Base-by-base conservation (phyloP, 2,888 invertebrate genomes). In the Adelognathus sp. region DNA sequence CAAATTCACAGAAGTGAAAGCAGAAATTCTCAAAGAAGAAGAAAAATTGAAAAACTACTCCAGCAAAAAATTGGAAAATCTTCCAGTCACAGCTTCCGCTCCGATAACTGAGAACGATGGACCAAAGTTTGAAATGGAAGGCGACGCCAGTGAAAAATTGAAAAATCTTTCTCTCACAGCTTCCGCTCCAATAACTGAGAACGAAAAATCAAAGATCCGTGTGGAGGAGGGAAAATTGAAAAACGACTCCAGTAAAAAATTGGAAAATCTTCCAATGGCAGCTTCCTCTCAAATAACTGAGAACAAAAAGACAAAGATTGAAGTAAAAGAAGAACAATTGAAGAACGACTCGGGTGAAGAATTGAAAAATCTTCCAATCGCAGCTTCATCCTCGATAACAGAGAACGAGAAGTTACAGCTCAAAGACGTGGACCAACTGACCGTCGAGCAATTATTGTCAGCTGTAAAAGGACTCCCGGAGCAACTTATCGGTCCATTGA, bases 401-500 rank as follows among this genome's bases (percentile, higher is more conserved):
- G 31, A 41, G 16, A 54, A 18, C 14, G 29, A n/a, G 3, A 27
- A 39, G 39, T 36, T n/a, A 9, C 41, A 50, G 31, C 1, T 33
- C 5, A 44, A 64, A 29, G 16, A 16, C 9, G 11, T 24, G 6
- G 63, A 81, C 63, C 76, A 69, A 63, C 85, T 81, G 16, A 76
- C 87, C 5, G 81, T 90, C 33, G 86, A 90, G 11, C 86, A 88
- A 70, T 79, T 91, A 33, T 77, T 91, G 72, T 84, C 86, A 3
- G 88, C 88, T 0, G 86, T 90, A 80, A 90, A 85, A 81, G 87
- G 87, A 61, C 74, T 91, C 54, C 90, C 91, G 1, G 89, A 89
- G 69, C 87, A 90, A 80, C 78, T 90, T 36, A 75, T 89, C 16
- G 87, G 85, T 14, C 88, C 90, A 6, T 81, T 91, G 64, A 85